Conservation (phyloP, 1,140 invertebrate genomes). For the Agrilus planipennis region DNA sequence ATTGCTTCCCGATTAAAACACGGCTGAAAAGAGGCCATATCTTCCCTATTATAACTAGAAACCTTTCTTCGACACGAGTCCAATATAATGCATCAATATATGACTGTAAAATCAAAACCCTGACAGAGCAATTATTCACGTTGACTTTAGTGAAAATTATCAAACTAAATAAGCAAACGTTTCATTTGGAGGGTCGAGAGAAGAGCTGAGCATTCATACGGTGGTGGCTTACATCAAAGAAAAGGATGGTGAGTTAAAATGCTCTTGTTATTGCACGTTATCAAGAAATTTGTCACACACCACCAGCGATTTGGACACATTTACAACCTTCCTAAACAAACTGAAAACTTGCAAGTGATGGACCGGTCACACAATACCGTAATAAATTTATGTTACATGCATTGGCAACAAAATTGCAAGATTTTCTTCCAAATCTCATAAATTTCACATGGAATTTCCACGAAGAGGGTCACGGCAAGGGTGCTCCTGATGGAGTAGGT, state of each 20-base stretch:
- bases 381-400: constrained; percentile 1
- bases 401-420: not conserved
- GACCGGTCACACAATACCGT: not conserved
- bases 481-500: constrained; percentile 34
- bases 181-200: constrained; percentile 17
- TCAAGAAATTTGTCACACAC: constrained; percentile 15
- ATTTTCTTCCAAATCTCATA: not conserved
- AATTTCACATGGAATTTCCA: constrained; percentile 30
- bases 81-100: too few species aligned
- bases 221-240: not conserved
- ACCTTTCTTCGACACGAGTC: not conserved
- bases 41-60: not conserved
- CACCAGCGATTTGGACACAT: constrained; percentile 17
- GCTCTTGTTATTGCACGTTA: not conserved
- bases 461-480: constrained; percentile 36
- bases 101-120: too few species aligned
- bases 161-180: constrained; percentile 15
- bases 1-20: too few species aligned
- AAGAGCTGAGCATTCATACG: not conserved
- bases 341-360: not conserved
- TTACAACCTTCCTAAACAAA: not conserved
- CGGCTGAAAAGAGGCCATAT: too few species aligned
- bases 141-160: constrained; percentile 23
- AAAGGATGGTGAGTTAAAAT: not conserved
- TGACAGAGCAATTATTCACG: constrained; percentile 13